These are phyloP conservation scores for Lapara coniferarum DNA, from an alignment of 2,888 invertebrate genomes.

Conservation along the genomic window DNA sequence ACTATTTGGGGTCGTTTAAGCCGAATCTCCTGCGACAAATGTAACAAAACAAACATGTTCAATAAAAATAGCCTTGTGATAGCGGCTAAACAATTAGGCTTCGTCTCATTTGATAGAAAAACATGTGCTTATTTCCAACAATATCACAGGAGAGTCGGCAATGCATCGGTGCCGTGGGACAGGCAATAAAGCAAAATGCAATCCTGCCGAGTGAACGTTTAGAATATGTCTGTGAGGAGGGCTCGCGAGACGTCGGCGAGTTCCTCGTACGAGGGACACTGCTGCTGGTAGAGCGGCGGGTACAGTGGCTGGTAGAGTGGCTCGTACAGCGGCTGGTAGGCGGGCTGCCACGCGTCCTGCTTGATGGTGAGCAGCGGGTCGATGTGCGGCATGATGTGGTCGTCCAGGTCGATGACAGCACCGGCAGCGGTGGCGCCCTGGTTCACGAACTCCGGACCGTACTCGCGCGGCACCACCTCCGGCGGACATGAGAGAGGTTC, in stretches of 20 bases:
- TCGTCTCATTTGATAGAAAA: too few relatives aligned
- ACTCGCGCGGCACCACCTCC: conserved; percentile 45
- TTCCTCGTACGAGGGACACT: conserved; percentile 50
- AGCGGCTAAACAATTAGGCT: too few relatives aligned
- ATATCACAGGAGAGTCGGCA: too few relatives aligned
- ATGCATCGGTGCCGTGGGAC: not conserved
- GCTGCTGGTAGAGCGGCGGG: not conserved
- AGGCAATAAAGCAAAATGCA: not conserved
- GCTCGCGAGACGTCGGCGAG: conserved; percentile 37
- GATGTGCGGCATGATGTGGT: conserved; percentile 67
- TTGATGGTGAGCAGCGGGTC: conserved; percentile 66
- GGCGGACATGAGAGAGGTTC: not conserved
- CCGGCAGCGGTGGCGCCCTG: conserved; percentile 36
- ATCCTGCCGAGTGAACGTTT: not conserved
- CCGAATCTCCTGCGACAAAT: not conserved
- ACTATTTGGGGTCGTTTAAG: not conserved
- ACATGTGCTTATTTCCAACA: too few relatives aligned
- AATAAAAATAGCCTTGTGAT: too few relatives aligned
- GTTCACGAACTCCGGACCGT: conserved; percentile 66
- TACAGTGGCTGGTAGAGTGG: conserved; percentile 9
- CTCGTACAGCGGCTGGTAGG: not conserved
- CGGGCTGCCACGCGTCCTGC: conserved; percentile 23
- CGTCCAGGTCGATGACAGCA: conserved; percentile 57
- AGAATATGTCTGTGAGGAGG: conserved; percentile 20
- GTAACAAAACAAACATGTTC: not conserved